phyloP scores from a whole-genome alignment of 2,113 vertebrate species.

The Raphicerus campestris region DNA sequence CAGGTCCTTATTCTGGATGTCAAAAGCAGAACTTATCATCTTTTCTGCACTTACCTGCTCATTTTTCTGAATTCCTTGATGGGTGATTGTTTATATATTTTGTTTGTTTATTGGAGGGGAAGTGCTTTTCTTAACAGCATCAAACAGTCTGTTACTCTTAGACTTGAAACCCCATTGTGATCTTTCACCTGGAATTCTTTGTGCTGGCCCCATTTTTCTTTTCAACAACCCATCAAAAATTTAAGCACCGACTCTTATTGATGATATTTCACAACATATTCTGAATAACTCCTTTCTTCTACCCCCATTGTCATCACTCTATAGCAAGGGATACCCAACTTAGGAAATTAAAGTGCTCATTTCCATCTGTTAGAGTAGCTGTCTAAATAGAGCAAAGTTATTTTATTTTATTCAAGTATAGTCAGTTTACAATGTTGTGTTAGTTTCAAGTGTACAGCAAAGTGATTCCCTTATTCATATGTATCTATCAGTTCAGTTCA shows the following conservation, averaged over 20 bases:
- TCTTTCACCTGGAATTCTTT: background rate
- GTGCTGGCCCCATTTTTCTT: background rate
- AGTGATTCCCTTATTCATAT: background rate
- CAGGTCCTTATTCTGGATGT: background rate
- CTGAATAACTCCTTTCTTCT: background rate
- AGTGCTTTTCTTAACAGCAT: background rate
- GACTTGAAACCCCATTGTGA: background rate
- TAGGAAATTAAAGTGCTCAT: background rate
- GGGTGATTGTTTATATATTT: background rate
- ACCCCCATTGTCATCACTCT: background rate
- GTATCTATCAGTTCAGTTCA: background rate
- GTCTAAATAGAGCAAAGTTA: background rate
- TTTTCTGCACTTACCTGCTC: background rate
- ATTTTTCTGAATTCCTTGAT: background rate
- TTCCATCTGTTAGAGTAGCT: background rate
- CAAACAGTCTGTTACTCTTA: background rate
- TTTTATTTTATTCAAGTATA: background rate
- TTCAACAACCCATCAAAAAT: background rate
- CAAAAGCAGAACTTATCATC: background rate
- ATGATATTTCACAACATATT: background rate
- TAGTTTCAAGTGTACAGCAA: background rate
- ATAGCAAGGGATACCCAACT: background rate
- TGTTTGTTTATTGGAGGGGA: background rate
- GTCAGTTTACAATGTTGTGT: background rate
- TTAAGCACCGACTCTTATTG: background rate